Evolutionary conservation across 2,797 vertebrate genomes (phyloP), one percentile per base, ranked within the genome.

Genomic region (Vultur gryphus): DNA sequence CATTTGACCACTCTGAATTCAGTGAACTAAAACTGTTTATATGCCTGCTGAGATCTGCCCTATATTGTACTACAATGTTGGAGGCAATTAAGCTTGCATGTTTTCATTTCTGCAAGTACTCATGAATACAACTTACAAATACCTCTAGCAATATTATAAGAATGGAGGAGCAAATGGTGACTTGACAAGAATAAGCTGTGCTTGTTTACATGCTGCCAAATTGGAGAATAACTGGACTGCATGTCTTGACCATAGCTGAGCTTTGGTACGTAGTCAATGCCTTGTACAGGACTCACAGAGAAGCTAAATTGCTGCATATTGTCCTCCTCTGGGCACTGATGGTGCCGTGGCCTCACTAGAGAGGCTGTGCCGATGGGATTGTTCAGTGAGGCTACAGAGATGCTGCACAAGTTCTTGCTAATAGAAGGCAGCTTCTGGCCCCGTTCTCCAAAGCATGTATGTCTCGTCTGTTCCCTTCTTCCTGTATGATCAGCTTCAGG

Each of bases 11-110:
- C 57, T 78, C 62, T 81, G 57, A 78, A 81, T 79, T 90, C 72
- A 62, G 37, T 71, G 61, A 84, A 54, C 28, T 71, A 57, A 77
- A 71, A 16, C 48, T 43, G 39, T 43, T 80, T 37, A 37, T 33
- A 10, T 33, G 44, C 58, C 65, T 86, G 83, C 83, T 86, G 93
- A 96, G 76, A 67, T 88, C 72, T 95, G 83, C 33, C 72, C 76
- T 88, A n/a, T 48, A 71, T 91, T 71, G 29, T 81, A n/a, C 16
- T 59, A 18, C 25, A 52, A 8, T 2, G 0, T 59, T 81, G 46
- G 52, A 78, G 37, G 46, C 44, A 85, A 39, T 83, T 49, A 78
- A 84, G 37, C 23, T 66, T 94, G 23, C 23, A 6, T 66, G 24
- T 66, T 91, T 81, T 91, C 10, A 8, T 87, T 94, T 92, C 51